A percentile compares a stretch with the other conserved stretches of the same genome.
Conservation (phyloP, 2,797 vertebrate genomes). For the Allobates femoralis region DNA sequence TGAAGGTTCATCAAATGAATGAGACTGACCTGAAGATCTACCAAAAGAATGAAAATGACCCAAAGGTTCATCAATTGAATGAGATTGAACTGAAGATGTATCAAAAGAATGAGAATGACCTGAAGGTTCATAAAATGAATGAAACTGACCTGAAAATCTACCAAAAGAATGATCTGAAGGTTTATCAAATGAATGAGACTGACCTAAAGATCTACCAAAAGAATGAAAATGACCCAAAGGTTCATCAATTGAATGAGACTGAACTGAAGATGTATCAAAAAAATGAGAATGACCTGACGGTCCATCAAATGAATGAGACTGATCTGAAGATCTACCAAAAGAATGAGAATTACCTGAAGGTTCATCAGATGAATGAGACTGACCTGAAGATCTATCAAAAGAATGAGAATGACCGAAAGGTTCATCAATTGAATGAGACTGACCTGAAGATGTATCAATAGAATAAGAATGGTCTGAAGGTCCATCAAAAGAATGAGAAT, state of each 20-base stretch:
- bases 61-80: no score
- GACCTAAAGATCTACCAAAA: neutral
- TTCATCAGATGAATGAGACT: neutral
- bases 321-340: no score
- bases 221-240: no score
- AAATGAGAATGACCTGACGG: no score
- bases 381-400: neutral
- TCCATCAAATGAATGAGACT: neutral
- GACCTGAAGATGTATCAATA: neutral
- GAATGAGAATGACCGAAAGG: no score
- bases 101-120: neutral
- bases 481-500: neutral
- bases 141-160: no score
- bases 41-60: no score
- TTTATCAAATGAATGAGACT: neutral
- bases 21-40: neutral
- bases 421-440: neutral
- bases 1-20: neutral
- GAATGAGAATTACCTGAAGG: no score
- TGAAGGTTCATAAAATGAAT: neutral
- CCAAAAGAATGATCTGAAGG: no score
- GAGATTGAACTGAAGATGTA: neutral
- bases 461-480: no score
- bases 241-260: neutral
- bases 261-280: neutral